Evolutionary conservation across 2,113 vertebrate species (phyloP), one percentile per base, ranked within the genome.

Genomic region (Heliornis fulica): DNA sequence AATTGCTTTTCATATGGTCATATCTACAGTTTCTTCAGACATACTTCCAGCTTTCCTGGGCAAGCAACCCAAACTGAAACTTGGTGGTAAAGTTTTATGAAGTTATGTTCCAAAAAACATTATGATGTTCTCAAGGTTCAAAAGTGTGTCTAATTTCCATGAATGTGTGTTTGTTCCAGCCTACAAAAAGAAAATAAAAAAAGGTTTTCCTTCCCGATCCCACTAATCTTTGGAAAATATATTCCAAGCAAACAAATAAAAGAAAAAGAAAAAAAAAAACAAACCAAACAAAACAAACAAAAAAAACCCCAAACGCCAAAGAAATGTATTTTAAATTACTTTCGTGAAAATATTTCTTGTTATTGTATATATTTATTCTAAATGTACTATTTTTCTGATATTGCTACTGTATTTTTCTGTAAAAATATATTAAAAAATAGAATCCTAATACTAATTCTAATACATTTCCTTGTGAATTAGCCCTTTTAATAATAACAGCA

Each of bases 241-340:
- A 9, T 2, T 2, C 3, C 12, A 63, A 20, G 5, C 3, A 61
- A 60, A 8, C 1, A 65, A 66, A n/a, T n/a, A n/a, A n/a, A n/a
- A n/a, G n/a, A n/a, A n/a, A n/a, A n/a, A n/a, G n/a, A n/a, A n/a
- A n/a, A n/a, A n/a, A n/a, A n/a, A n/a, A n/a, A n/a, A n/a, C n/a
- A n/a, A n/a, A n/a, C n/a, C n/a, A n/a, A n/a, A n/a, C n/a, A n/a
- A n/a, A n/a, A n/a, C n/a, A n/a, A n/a, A n/a, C n/a, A n/a, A n/a
- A n/a, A n/a, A n/a, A n/a, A n/a, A n/a, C n/a, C n/a, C n/a, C n/a
- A n/a, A n/a, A n/a, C n/a, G n/a, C 9, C 15, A 77, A 79, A 13
- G 36, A 83, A 60, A 43, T 21, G 20, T 21, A 46, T 60, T 77
- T 74, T 2, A 3, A 59, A 65, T 31, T 64, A 7, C 0, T 5